Evolutionary conservation across 30 jellyfish, hydroid and myxozoan genomes (phyloP).

Genomic region (Aurelia sp.): DNA sequence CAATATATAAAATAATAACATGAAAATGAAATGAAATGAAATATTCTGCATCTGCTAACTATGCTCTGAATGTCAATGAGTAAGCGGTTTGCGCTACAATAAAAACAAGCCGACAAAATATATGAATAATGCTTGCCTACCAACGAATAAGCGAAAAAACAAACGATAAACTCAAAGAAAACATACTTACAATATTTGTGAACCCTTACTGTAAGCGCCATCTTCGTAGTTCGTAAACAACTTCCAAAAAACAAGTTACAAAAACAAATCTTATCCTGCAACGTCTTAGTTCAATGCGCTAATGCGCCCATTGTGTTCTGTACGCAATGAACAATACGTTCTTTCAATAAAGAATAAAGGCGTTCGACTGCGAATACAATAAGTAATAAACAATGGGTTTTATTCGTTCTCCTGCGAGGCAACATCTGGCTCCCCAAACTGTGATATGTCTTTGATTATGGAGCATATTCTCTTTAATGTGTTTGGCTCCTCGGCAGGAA

Average conservation of each 20-base stretch:
- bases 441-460: not conserved
- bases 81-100: too few relatives aligned
- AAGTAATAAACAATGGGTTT: not conserved
- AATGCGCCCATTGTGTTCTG: not conserved
- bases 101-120: too few relatives aligned
- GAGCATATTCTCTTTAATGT: not conserved
- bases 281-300: not conserved
- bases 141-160: too few relatives aligned
- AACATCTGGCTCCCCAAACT: constrained; percentile 9
- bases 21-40: too few relatives aligned
- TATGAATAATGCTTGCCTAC: too few relatives aligned
- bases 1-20: too few relatives aligned
- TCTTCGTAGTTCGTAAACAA: not conserved
- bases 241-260: not conserved
- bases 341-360: not conserved
- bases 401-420: not conserved
- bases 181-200: not conserved
- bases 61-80: too few relatives aligned
- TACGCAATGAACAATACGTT: not conserved
- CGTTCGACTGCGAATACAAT: not conserved
- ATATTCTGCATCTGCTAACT: too few relatives aligned
- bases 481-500: constrained; percentile 39
- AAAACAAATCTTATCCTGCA: not conserved
- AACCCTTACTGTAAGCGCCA: not conserved
- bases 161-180: too few relatives aligned